Conservation (phyloP, 2,113 vertebrate species). For the Gymnorhina tibicen region DNA sequence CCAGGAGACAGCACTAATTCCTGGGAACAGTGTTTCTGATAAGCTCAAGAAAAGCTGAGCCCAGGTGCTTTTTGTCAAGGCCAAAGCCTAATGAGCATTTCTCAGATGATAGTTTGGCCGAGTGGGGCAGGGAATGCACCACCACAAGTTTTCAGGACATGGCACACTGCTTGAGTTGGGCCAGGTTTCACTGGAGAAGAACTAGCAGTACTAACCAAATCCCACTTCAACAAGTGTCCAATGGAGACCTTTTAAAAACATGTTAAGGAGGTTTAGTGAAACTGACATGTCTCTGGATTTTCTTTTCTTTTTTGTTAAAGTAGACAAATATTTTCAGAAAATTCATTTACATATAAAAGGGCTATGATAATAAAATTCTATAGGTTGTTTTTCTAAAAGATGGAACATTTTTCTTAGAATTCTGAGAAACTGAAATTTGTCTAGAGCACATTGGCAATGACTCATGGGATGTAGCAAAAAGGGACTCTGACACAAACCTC, state of each 20-base stretch:
- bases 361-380: not conserved
- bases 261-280: not conserved
- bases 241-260: not conserved
- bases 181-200: not conserved
- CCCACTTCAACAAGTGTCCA: not conserved
- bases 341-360: not conserved
- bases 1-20: not conserved
- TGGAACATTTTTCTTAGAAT: not conserved
- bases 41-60: not conserved
- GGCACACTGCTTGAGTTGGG: not conserved
- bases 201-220: not conserved
- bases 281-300: not conserved
- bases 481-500: not conserved
- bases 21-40: not conserved
- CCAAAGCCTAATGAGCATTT: fast-evolving
- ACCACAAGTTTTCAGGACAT: not conserved
- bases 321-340: not conserved
- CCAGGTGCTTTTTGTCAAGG: not conserved
- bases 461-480: not conserved
- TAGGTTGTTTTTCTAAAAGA: not conserved
- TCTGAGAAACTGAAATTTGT: not conserved
- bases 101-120: not conserved
- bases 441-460: not conserved
- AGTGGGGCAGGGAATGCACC: not conserved
- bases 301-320: not conserved